A percentile compares a stretch with the other conserved stretches of the same genome.
These are phyloP conservation scores for Atta texana DNA, from an alignment of 1,140 invertebrate species.

Conservation along the genomic window DNA sequence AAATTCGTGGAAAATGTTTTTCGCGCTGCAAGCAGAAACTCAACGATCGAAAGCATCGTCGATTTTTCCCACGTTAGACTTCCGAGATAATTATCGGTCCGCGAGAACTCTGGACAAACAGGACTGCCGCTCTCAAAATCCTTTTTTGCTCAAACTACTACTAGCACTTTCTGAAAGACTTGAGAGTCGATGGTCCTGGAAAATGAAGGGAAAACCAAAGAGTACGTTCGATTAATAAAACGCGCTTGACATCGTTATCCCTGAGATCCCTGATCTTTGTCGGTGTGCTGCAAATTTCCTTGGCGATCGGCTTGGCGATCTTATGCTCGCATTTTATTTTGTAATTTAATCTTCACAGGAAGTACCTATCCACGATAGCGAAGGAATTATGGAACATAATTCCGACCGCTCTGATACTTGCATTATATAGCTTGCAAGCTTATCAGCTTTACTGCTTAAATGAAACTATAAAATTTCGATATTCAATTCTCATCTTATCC, in stretches of 20 bases:
- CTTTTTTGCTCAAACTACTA: constrained; percentile 29
- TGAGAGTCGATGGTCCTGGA: not conserved
- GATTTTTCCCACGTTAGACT: constrained; percentile 53
- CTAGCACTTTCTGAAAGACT: constrained; percentile 8
- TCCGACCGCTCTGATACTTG: constrained; percentile 20
- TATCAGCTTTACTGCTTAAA: constrained; percentile 14
- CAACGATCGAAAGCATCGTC: constrained; percentile 35
- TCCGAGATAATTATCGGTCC: constrained; percentile 55
- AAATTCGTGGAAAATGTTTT: constrained; percentile 57
- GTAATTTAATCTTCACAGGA: constrained; percentile 33
- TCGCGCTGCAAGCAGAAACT: constrained; percentile 18
- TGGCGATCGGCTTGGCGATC: constrained; percentile 12
- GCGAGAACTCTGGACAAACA: constrained; percentile 49
- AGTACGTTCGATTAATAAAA: constrained; percentile 48
- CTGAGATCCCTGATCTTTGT: not conserved
- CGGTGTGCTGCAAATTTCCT: constrained; percentile 24
- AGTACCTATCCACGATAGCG: not conserved
- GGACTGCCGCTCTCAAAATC: constrained; percentile 32
- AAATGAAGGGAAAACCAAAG: constrained; percentile 29
- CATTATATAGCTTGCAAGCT: constrained; percentile 9
- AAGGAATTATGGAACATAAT: constrained; percentile 23
- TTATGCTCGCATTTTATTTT: constrained; percentile 20
- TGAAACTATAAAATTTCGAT: not conserved
- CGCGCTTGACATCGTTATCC: constrained; percentile 51
- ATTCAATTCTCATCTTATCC: not conserved